A percentile compares a stretch with the other conserved stretches of the same genome.
Conservation (phyloP, 2,113 vertebrate genomes). For the Trematomus loennbergii region DNA sequence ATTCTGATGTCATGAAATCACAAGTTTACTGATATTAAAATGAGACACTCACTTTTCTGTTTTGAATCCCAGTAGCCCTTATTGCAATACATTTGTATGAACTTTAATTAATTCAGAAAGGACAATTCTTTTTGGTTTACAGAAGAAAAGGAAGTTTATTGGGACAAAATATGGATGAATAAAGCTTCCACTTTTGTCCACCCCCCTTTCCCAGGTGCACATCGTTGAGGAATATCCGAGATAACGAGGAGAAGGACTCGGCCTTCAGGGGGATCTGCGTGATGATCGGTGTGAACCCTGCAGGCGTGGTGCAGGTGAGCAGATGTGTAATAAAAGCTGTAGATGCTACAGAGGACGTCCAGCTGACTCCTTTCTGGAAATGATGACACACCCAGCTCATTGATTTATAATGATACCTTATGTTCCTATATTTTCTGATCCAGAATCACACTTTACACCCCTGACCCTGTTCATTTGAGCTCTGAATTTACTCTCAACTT, state of each 20-base stretch:
- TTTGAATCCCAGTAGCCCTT: no score
- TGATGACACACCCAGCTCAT: constrained; percentile 76
- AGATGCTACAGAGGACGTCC: not conserved
- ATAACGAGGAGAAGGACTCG: constrained; percentile 96
- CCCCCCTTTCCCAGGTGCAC: constrained; percentile 85
- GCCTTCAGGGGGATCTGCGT: constrained; percentile 96
- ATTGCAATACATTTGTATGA: no score
- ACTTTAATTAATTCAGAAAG: no score
- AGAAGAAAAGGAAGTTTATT: not conserved
- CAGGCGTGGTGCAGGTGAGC: constrained; percentile 92
- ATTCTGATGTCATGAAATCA: not conserved
- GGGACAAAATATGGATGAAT: not conserved
- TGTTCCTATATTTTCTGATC: constrained; percentile 72
- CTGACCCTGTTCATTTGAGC: constrained; percentile 56
- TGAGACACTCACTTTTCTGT: no score
- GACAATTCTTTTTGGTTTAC: not conserved
- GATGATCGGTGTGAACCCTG: constrained; percentile 96
- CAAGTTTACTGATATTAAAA: not conserved
- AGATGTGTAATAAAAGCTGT: not conserved
- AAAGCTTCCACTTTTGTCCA: not conserved
- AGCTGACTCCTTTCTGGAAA: constrained; percentile 40
- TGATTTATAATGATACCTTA: constrained; percentile 68
- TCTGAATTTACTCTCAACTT: not conserved
- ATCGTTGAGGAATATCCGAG: constrained; percentile 92
- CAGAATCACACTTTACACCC: not conserved